phyloP scores from a whole-genome alignment of 2,888 invertebrate species.

The Augiades crinisus region DNA sequence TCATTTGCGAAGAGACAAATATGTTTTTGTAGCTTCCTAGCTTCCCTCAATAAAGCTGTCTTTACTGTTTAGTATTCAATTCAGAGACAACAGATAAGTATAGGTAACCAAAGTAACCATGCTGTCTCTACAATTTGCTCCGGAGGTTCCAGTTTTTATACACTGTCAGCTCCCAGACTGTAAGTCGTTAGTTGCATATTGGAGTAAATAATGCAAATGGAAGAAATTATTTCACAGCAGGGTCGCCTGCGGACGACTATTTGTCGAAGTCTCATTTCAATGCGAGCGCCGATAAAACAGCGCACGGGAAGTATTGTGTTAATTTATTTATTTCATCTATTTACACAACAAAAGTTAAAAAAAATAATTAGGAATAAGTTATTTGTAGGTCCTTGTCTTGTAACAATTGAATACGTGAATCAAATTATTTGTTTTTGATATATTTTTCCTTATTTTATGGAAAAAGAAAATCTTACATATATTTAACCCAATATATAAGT shows the following conservation, averaged over 20 bases:
- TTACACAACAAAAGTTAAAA: too few species aligned
- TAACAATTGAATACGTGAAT: too few species aligned
- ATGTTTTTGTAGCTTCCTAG: too few species aligned
- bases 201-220: conserved; percentile 21
- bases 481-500: too few species aligned
- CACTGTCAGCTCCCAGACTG: not conserved
- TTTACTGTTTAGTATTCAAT: not conserved
- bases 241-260: conserved; percentile 15
- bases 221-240: conserved; percentile 17
- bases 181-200: conserved; percentile 8
- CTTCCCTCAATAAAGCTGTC: too few species aligned
- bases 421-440: too few species aligned
- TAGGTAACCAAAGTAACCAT: too few species aligned
- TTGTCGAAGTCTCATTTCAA: conserved; percentile 15
- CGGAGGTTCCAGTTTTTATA: not conserved
- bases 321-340: not conserved
- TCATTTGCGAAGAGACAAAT: too few species aligned
- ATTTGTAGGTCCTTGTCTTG: too few species aligned
- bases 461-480: too few species aligned
- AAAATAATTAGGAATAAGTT: too few species aligned
- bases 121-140: not conserved
- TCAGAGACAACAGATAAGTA: not conserved
- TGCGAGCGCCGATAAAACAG: conserved; percentile 10
- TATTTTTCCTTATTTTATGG: too few species aligned
- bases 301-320: not conserved